Evolutionary conservation across 1,140 invertebrate genomes (phyloP), one percentile per base, ranked within the genome.

Genomic region (Melitaea cinxia): DNA sequence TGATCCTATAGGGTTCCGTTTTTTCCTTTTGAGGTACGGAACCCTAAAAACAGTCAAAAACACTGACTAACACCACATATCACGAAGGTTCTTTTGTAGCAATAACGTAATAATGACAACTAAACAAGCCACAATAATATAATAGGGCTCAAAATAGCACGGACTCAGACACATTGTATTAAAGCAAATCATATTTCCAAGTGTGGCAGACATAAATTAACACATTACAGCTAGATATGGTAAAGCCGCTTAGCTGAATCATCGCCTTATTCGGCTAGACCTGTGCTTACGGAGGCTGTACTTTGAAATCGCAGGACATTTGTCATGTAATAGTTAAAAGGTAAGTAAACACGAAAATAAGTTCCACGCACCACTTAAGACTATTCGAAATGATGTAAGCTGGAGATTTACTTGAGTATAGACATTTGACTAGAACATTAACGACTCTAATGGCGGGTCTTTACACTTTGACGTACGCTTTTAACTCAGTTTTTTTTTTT

Each of bases 211-310:
- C 42, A 55, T 64, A 69, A 69, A 64, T 69, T 60, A 60, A 69
- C 49, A 55, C 55, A 69, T 64, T 69, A 68, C 59, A 45, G 61
- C 61, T 64, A 69, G 61, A 69, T 61, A 42, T 42, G 55, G 28
- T 60, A 37, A 59, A 33, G 39, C 60, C 37, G 37, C 37, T 45
- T 21, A 17, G 45, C 49, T 68, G 65, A 68, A 14, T 68, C 65
- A 68, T 30, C 53, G 42, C 58, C 58, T 7, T 59, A 55, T 66
- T 55, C 56, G 47, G 64, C 24, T 33, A 49, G 58, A 56, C 52
- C 26, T 50, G 49, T 53, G 55, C 62, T 30, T 47, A 65, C 45
- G 62, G 45, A 47, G 30, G 54, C 47, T 42, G 50, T 57, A 30
- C 23, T 12, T 56, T 15, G 17, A 7, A 23, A 39, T 57, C 26